Evolutionary conservation across 1,140 invertebrate species (phyloP), one percentile per base, ranked within the genome.

Genomic region (Danaus plexippus): DNA sequence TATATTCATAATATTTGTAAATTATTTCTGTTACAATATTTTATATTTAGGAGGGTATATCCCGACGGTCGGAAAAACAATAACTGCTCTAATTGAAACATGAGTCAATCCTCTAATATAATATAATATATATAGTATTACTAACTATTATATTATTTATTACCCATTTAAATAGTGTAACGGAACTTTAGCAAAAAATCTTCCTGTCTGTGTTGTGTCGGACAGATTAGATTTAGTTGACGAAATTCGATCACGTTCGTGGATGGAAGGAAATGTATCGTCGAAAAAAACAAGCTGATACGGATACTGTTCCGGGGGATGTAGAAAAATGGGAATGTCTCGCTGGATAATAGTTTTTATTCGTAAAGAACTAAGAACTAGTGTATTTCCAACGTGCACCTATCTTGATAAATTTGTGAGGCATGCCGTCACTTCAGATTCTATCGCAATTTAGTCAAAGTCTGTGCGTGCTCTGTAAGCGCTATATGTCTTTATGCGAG

Each of bases 371-470:
- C 43, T 58, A 58, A 42, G 49, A 50, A 18, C 55, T 52, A 52
- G 47, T 13, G 13, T 18, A 15, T 15, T 46, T 43, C 45, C 11
- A 47, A 12, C 7, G n/a, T 47, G 45, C 56, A 61, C 52, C 52
- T 63, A 45, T 51, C 54, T 64, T 63, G 43, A 65, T 66, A 66
- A 75, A 80, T 74, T 65, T 69, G 54, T 54, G 52, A 50, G 59
- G 45, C 59, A 59, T 48, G 59, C 56, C 53, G 73, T 74, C 67
- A 58, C 63, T 59, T 54, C 42, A 57, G 57, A 60, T 63, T 61
- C 57, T 60, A 67, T 59, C 61, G 61, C 76, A 78, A 71, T 81
- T 81, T 77, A 73, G 75, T 81, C 76, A 79, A 74, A 75, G 71
- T 77, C 73, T 55, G 59, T 52, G 59, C 63, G 55, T 47, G 46